Percentiles rank a stretch among this genome's conserved stretches.
phyloP scores from a whole-genome alignment of 2,113 vertebrate genomes.

The Poeciliopsis occidentalis region DNA sequence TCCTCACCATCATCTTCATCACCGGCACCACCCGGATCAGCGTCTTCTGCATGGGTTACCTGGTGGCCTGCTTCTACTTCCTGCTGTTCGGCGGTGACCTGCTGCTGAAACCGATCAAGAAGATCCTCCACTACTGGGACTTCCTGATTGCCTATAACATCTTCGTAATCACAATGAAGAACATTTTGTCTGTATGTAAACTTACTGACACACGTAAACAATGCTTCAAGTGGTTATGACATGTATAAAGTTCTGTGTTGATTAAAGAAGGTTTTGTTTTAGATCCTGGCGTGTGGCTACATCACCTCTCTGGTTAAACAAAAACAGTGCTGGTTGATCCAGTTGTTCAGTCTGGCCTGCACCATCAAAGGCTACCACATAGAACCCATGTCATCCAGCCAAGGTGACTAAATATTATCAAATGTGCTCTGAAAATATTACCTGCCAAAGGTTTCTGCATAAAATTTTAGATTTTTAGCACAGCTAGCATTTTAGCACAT shows the following conservation, averaged over 20 bases:
- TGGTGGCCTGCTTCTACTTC: constrained; percentile 99
- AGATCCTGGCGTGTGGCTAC: constrained; percentile 98
- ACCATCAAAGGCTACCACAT: constrained; percentile 93
- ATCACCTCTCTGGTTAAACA: constrained; percentile 86
- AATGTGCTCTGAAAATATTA: neutral
- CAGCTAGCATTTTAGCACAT: neutral
- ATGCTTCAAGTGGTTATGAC: neutral
- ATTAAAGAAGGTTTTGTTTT: constrained; percentile 23
- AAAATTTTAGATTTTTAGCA: neutral
- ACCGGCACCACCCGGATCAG: constrained; percentile 98
- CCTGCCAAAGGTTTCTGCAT: neutral
- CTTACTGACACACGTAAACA: neutral
- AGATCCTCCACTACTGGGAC: constrained; percentile 96
- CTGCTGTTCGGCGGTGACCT: constrained; percentile 95
- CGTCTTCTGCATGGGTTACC: constrained; percentile 98
- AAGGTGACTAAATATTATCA: constrained; percentile 13
- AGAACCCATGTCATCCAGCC: constrained; percentile 64
- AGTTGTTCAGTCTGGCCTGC: constrained; percentile 93
- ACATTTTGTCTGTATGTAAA: constrained; percentile 90
- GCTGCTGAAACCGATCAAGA: constrained; percentile 93
- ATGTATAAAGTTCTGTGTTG: neutral
- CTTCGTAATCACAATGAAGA: constrained; percentile 99
- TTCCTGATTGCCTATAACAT: constrained; percentile 98
- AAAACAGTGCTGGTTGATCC: constrained; percentile 94
- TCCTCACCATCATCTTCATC: constrained; percentile 98